These are phyloP conservation scores for Clinocottus analis DNA, from an alignment of 2,113 vertebrate species.

Conservation along the genomic window DNA sequence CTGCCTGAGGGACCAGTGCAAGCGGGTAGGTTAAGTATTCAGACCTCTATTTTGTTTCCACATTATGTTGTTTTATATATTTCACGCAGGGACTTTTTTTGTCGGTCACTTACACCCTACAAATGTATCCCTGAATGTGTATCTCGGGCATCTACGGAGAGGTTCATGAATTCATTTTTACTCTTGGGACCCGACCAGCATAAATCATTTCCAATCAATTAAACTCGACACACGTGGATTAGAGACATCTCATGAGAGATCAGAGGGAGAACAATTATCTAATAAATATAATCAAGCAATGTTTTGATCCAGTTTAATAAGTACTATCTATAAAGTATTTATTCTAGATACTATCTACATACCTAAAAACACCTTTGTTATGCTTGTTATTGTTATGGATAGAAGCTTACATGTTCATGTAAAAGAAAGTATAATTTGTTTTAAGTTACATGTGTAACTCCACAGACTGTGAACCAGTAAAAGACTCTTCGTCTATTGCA, in stretches of 20 bases:
- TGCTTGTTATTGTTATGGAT: background rate
- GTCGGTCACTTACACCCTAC: background rate
- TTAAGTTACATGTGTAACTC: constrained; percentile 10
- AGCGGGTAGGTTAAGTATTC: background rate
- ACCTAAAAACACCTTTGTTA: too few species aligned
- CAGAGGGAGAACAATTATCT: background rate
- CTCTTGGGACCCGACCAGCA: constrained; percentile 1
- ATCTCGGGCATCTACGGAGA: background rate
- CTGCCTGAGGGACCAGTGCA: constrained; percentile 8
- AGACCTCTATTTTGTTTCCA: background rate
- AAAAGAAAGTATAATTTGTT: background rate
- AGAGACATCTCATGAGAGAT: background rate
- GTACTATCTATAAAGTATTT: background rate
- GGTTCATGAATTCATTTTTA: background rate
- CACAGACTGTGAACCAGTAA: constrained; percentile 1
- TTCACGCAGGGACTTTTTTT: background rate
- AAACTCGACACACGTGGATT: constrained; percentile 9
- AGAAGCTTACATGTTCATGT: constrained; percentile 1
- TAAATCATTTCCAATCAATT: constrained; percentile 17
- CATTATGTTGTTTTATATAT: background rate
- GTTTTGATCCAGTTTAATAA: background rate
- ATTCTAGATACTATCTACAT: background rate
- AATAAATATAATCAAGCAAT: background rate
- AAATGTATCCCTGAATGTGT: background rate
- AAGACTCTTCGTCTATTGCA: constrained; percentile 7